Base-by-base conservation (phyloP, 2,113 vertebrate genomes). In the Columbina picui region DNA sequence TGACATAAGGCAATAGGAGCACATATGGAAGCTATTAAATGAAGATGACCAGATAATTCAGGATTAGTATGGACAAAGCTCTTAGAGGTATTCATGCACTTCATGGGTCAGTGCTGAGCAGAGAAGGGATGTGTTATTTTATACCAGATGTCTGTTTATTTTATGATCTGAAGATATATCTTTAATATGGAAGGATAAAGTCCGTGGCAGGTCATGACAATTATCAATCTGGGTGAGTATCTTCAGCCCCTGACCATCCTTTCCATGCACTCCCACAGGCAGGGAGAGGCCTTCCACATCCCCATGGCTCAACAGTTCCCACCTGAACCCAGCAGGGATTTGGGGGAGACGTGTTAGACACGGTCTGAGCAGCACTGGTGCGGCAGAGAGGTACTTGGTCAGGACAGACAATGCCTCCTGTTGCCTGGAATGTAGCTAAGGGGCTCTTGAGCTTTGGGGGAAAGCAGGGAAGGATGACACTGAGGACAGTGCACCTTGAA, bases 291-390 rank as follows among this genome's bases (percentile, higher is more conserved):
- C 30, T 74, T 68, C 30, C 41, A 6, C 20, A 30, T 55, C 32
- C 34, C 27, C 10, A 7, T n/a, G 34, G 9, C 47, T 71, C 52
- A 36, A 59, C 4, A 60, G 47, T 19, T 59, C 20, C 73, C 36
- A 36, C 5, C 10, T 15, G 29, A 70, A 68, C 22, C 5, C 23
- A 29, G 7, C 5, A 53, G 12, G 25, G 61, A 41, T 83, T 69
- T 1, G 2, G 12, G 1, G 6, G 16, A 4, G 3, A 30, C 8
- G 1, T 0, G 10, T 39, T 52, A 55, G 47, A 50, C 0, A 1
- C 0, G 3, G 50, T 10, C 34, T 63, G 49, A 71, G 60, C 50
- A 75, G 52, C 26, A 60, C 9, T 27, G 14, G 20, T 52, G 19
- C 34, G 7, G 3, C 36, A 32, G 20, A 60, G 34, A 45, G 25